phyloP scores from a whole-genome alignment of 2,797 vertebrate species.

The Sebastes steindachneri region DNA sequence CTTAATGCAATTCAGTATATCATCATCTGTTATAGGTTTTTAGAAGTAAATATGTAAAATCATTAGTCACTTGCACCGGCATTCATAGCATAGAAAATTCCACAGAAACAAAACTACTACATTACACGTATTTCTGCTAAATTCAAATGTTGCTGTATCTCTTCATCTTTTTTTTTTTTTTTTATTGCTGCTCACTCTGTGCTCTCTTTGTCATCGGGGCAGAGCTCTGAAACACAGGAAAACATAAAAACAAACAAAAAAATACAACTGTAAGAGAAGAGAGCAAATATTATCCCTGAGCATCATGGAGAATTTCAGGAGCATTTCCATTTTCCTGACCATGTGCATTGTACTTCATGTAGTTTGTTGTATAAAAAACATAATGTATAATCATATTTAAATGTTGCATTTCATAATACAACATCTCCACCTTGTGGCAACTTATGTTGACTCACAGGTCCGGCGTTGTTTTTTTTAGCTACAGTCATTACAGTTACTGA shows the following conservation, averaged over 20 bases:
- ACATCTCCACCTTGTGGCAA: slow-evolving; percentile 58
- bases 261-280: background rate
- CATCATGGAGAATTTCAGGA: background rate
- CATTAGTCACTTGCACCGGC: background rate
- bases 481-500: no score
- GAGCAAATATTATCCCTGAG: background rate
- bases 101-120: slow-evolving; percentile 10
- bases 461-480: background rate
- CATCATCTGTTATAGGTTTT: background rate
- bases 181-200: slow-evolving; percentile 41
- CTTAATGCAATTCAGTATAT: no score
- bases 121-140: background rate
- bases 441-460: background rate
- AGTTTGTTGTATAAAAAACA: background rate
- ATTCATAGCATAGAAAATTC: background rate
- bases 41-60: slow-evolving; percentile 3
- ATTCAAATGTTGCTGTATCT: background rate
- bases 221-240: slow-evolving; percentile 73
- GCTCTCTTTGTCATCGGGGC: slow-evolving; percentile 62
- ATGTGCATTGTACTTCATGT: background rate
- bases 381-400: background rate
- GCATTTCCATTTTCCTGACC: slow-evolving; percentile 3
- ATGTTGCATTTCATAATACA: background rate
- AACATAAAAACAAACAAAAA: background rate
- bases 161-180: background rate